Conservation (phyloP, 2,888 invertebrate species). For the Linyphia triangularis region DNA sequence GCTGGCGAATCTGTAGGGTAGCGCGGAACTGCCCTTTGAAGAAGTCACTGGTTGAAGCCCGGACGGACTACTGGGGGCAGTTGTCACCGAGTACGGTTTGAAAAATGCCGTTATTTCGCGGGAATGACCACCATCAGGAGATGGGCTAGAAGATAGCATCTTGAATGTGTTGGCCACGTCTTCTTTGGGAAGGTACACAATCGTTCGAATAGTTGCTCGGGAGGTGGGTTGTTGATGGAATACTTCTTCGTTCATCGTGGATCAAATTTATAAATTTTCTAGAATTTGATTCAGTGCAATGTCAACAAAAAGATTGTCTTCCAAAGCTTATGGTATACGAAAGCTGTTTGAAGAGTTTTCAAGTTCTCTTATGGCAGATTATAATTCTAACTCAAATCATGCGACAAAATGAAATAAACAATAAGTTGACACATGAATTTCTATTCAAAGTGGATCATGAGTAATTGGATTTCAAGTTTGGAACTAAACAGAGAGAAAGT, state of each 20-base stretch:
- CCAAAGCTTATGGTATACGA: too few relatives aligned
- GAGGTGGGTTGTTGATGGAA: slow-evolving; percentile 26
- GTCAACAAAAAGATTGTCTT: too few relatives aligned
- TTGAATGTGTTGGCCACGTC: slow-evolving; percentile 54
- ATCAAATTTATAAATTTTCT: too few relatives aligned
- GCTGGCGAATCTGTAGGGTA: slow-evolving; percentile 87
- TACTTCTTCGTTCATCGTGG: slow-evolving; percentile 60
- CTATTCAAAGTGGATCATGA: too few relatives aligned
- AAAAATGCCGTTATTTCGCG: slow-evolving; percentile 31
- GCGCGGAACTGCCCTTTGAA: background rate
- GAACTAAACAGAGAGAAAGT: too few relatives aligned
- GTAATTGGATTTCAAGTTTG: too few relatives aligned
- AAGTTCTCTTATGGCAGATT: too few relatives aligned
- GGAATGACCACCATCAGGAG: background rate
- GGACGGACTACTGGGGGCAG: slow-evolving; percentile 66
- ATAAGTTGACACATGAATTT: too few relatives aligned
- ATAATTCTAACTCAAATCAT: too few relatives aligned
- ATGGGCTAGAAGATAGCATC: slow-evolving; percentile 21
- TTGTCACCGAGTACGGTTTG: slow-evolving; percentile 60
- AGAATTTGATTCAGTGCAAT: too few relatives aligned
- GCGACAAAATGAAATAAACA: too few relatives aligned
- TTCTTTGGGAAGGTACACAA: slow-evolving; percentile 56
- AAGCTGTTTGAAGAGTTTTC: too few relatives aligned
- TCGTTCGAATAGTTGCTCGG: slow-evolving; percentile 51
- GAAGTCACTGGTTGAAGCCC: slow-evolving; percentile 6